Evolutionary conservation across 2,888 invertebrate genomes (phyloP), one percentile per base, ranked within the genome.

Genomic region (Epicampocera succincta): DNA sequence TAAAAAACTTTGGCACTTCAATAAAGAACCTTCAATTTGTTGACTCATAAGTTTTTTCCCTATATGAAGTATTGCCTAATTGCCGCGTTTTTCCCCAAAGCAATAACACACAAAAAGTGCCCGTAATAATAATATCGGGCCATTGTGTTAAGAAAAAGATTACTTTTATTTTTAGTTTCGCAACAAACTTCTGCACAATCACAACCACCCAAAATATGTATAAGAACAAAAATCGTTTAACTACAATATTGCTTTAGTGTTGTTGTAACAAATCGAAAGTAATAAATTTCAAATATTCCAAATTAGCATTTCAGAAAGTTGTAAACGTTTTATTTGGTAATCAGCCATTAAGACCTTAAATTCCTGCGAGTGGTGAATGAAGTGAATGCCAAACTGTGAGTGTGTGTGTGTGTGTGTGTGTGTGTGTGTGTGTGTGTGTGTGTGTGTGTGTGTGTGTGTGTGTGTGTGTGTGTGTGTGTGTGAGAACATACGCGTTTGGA

Each of bases 241-340:
- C 33, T 40, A 38, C n/a, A 5, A 33, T 3, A 33, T 50, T 66
- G 50, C 19, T 29, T 6, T 29, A 38, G 17, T n/a, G n/a, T n/a
- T n/a, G n/a, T 56, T 40, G 33, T 46, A 25, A 66, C 38, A 50
- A 73, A 76, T 77, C 19, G 66, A 38, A 72, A 42, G 19, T 63
- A 68, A 68, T 69, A 81, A 81, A 68, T 73, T 73, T 33, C 2
- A 73, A 81, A 81, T 58, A 77, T 77, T 69, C 9, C 68, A 81
- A 77, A 73, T 81, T 77, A 77, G 72, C 61, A 77, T 77, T 73
- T 73, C 56, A 44, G 46, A 72, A 42, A 56, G 58, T 60, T 66
- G 48, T 72, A 78, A 71, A 78, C 71, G 77, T 65, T 71, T 71
- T 65, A 72, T 72, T 50, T 33, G 58, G 33, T 60, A 78, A 72